Evolutionary conservation across 2,888 invertebrate species (phyloP).

Genomic region (Crossocerus cetratus): DNA sequence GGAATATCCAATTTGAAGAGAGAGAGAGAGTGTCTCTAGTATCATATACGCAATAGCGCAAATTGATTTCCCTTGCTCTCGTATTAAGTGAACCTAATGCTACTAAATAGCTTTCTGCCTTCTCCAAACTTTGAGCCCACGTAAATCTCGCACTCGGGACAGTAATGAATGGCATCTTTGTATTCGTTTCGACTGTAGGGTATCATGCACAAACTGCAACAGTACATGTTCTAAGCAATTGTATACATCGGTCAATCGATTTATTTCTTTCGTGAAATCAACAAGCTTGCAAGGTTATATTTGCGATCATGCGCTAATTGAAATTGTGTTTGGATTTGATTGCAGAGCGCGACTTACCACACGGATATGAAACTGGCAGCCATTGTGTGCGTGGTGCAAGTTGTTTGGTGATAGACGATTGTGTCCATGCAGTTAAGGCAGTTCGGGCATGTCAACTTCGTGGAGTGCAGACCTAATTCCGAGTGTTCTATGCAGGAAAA

Average conservation of each 20-base stretch:
- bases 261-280: too few species aligned
- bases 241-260: too few species aligned
- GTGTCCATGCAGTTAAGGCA: conserved; percentile 44
- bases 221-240: background rate
- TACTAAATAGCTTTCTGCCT: background rate
- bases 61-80: too few species aligned
- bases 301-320: too few species aligned
- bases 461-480: conserved; percentile 15
- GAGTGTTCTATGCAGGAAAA: conserved; percentile 38
- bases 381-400: conserved; percentile 28
- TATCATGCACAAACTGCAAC: conserved; percentile 39
- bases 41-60: too few species aligned
- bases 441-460: conserved; percentile 48
- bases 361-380: conserved; percentile 30
- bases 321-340: too few species aligned
- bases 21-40: too few species aligned
- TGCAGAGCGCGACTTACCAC: conserved; percentile 26
- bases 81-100: too few species aligned
- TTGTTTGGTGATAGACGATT: conserved; percentile 27
- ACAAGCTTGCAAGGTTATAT: too few species aligned
- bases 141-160: conserved; percentile 46
- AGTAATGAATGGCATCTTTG: conserved; percentile 43
- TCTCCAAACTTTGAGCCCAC: conserved; percentile 40
- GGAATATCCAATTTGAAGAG: too few species aligned
- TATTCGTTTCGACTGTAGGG: conserved; percentile 37